phyloP scores from a whole-genome alignment of 2,113 vertebrate genomes.

The Corythaeola cristata region DNA sequence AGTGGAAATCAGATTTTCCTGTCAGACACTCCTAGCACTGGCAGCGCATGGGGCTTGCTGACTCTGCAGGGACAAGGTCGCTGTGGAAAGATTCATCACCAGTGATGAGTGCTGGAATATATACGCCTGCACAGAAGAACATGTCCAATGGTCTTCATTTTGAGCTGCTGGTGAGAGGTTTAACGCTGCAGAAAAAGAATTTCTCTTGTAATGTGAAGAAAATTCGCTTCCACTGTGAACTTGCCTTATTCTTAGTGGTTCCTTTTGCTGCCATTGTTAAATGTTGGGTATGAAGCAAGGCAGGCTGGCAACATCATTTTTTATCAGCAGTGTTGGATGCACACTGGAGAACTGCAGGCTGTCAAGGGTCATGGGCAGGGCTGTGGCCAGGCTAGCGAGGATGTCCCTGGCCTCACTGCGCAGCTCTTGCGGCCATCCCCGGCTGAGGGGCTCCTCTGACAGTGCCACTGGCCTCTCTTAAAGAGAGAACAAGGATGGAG shows the following conservation, averaged over 20 bases:
- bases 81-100: not conserved
- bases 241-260: not conserved
- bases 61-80: not conserved
- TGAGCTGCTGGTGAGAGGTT: not conserved
- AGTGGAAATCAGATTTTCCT: slow-evolving; percentile 34
- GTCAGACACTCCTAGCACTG: not conserved
- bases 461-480: not conserved
- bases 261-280: not conserved
- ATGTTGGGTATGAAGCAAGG: not conserved
- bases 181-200: not conserved
- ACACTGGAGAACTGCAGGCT: not conserved
- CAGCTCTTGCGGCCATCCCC: not conserved
- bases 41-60: not conserved
- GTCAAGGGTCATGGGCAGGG: rapidly evolving
- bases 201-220: not conserved
- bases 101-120: not conserved
- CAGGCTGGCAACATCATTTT: not conserved
- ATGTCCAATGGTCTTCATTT: not conserved
- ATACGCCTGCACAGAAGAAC: not conserved
- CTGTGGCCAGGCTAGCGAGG: not conserved
- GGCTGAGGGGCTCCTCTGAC: rapidly evolving
- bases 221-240: not conserved
- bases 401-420: not conserved
- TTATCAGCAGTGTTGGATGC: too few relatives aligned
- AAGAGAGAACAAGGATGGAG: not conserved